Conservation (phyloP, 1,140 invertebrate species). For the Euwallacea similis region DNA sequence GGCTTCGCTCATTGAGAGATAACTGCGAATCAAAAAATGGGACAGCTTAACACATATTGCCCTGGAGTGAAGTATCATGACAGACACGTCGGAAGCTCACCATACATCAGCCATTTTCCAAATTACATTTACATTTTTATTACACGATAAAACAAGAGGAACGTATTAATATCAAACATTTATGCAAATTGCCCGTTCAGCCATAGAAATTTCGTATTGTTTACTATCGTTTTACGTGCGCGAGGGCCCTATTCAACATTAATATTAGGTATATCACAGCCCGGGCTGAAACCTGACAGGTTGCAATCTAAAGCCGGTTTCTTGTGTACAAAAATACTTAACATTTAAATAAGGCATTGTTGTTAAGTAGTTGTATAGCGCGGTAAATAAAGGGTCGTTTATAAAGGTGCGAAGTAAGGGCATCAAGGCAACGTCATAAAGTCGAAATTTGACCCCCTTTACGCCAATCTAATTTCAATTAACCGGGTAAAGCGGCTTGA, state of each 20-base stretch:
- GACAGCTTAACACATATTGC: too few species aligned
- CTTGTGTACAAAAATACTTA: too few species aligned
- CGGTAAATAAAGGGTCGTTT: too few species aligned
- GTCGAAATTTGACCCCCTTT: not conserved
- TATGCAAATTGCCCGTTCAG: slow-evolving; percentile 14
- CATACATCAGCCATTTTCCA: slow-evolving; percentile 11
- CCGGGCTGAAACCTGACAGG: too few species aligned
- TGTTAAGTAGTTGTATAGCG: too few species aligned
- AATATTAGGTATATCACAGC: too few species aligned
- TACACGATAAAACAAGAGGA: slow-evolving; percentile 20
- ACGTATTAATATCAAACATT: slow-evolving; percentile 16
- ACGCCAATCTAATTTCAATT: slow-evolving; percentile 27
- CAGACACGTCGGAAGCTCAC: not conserved
- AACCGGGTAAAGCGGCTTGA: slow-evolving; percentile 18
- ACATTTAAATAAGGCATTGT: too few species aligned
- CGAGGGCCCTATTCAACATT: not conserved
- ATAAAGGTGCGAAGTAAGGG: too few species aligned
- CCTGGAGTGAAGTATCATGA: slow-evolving; percentile 4
- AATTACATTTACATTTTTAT: slow-evolving; percentile 26
- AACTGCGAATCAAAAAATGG: too few species aligned
- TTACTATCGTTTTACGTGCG: slow-evolving; percentile 8
- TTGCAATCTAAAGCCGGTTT: too few species aligned
- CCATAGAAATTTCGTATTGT: slow-evolving; percentile 15
- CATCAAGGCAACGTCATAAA: too few species aligned
- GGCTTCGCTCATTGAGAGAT: too few species aligned